Conservation (phyloP, 2,888 invertebrate genomes). For the Catocala fraxini region DNA sequence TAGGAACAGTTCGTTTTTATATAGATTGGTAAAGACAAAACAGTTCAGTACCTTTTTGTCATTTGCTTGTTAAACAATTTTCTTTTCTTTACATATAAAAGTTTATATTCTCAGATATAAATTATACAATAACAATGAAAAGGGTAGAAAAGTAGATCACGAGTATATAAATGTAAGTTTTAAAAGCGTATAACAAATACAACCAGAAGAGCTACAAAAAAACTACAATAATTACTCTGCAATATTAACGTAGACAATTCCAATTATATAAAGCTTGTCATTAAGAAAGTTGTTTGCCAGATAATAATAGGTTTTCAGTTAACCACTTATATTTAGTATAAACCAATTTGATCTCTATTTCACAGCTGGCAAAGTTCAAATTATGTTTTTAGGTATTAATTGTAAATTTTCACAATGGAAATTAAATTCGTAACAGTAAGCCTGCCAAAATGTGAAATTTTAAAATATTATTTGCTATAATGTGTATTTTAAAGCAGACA, state of each 20-base stretch:
- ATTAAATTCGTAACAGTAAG: conserved; percentile 52
- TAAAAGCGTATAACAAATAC: background rate
- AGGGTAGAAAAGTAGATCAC: no score
- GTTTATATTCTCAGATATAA: no score
- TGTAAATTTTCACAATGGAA: conserved; percentile 54
- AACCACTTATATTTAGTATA: conserved; percentile 48
- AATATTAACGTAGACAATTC: conserved; percentile 57
- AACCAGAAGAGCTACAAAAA: background rate
- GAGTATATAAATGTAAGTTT: no score
- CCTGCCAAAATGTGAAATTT: conserved; percentile 55
- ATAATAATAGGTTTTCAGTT: conserved; percentile 69
- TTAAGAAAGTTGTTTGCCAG: conserved; percentile 69
- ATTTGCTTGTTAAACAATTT: no score
- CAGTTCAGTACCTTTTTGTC: no score
- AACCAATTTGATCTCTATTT: background rate
- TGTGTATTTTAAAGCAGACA: conserved; percentile 39
- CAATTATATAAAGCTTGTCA: conserved; percentile 70
- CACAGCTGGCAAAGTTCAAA: conserved; percentile 4
- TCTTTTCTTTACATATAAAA: no score
- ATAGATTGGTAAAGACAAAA: no score
- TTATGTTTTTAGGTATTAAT: conserved; percentile 19
- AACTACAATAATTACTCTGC: conserved; percentile 36
- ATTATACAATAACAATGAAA: no score
- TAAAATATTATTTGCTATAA: conserved; percentile 43
- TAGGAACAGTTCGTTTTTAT: no score